These are phyloP conservation scores for Sebastes cheni DNA, from an alignment of 2,797 vertebrate genomes.

Conservation along the genomic window DNA sequence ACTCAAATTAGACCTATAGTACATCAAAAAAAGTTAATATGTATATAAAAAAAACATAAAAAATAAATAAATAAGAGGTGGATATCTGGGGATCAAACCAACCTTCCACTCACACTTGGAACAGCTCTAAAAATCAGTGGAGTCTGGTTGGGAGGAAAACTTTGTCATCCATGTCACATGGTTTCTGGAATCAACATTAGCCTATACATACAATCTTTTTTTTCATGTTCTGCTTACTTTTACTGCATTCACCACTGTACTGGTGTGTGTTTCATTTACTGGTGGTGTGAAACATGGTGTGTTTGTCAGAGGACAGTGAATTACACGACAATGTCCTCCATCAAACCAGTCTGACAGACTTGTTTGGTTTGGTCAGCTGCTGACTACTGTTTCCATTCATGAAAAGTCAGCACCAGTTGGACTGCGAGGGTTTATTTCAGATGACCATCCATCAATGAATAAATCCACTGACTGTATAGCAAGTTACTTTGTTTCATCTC, in stretches of 20 bases:
- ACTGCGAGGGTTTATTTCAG: background rate
- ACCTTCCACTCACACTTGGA: background rate
- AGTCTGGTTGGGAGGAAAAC: background rate
- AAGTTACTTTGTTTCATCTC: background rate
- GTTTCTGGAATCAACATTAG: background rate
- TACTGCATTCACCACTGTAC: background rate
- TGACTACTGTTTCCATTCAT: conserved; percentile 22
- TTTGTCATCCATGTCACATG: background rate
- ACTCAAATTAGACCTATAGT: background rate
- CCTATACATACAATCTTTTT: background rate
- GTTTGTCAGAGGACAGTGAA: background rate
- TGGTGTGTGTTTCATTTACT: background rate
- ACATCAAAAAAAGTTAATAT: background rate
- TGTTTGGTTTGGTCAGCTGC: conserved; percentile 29
- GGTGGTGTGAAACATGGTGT: background rate
- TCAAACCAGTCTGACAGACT: conserved; percentile 3
- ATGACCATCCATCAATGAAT: too few relatives aligned
- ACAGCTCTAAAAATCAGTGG: background rate
- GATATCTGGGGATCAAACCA: background rate
- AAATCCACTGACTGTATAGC: background rate
- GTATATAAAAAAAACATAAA: too few relatives aligned
- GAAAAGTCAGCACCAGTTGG: background rate
- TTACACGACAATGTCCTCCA: conserved; percentile 9
- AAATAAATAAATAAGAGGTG: background rate
- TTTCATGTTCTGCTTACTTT: too few relatives aligned